Base-by-base conservation (phyloP, 1,140 invertebrate species). In the Drosophila ogumai region DNA sequence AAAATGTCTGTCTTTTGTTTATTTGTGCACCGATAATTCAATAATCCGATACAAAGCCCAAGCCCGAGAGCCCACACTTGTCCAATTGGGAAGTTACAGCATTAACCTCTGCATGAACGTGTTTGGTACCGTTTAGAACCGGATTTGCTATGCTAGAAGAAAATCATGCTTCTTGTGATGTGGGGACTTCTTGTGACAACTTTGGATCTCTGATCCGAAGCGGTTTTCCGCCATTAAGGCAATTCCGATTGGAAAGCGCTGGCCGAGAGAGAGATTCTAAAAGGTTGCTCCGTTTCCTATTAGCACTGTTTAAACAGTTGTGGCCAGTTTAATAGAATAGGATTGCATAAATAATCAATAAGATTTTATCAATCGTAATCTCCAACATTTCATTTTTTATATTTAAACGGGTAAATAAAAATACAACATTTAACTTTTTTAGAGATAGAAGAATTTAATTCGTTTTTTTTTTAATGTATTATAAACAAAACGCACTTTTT, bases 111-210 rank as follows among this genome's bases (percentile, higher is more conserved):
- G 57, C 61, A 82, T 72, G 56, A 68, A 87, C 80, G 59, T 72
- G 75, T 82, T 75, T 78, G 79, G 69, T 71, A 79, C 79, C 75
- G 78, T 86, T 87, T 86, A 59, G 80, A 87, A 87, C 84, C 84
- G 84, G 84, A 87, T 87, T 88, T 72, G 56, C 61, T 74, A 34
- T 31, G 68, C 46, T 34, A 44, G 36, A 56, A 60, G 61, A 46
- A 71, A 79, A 71, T 67, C 55, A 56, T 60, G 78, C 49, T 76
- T 78, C 78, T 55, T 55, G 34, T 38, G 52, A 55, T 79, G 57
- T 78, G 69, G 49, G 63, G 60, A 69, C 56, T 75, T 75, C 81
- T 76, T 78, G 75, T 78, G 75, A 78, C 75, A 78, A 78, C 75
- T 78, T 78, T 78, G 58, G 66, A 57, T 40, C 56, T 73, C 44